Evolutionary conservation across 2,888 invertebrate species (phyloP).

Genomic region (Eugnorisma glareosa): DNA sequence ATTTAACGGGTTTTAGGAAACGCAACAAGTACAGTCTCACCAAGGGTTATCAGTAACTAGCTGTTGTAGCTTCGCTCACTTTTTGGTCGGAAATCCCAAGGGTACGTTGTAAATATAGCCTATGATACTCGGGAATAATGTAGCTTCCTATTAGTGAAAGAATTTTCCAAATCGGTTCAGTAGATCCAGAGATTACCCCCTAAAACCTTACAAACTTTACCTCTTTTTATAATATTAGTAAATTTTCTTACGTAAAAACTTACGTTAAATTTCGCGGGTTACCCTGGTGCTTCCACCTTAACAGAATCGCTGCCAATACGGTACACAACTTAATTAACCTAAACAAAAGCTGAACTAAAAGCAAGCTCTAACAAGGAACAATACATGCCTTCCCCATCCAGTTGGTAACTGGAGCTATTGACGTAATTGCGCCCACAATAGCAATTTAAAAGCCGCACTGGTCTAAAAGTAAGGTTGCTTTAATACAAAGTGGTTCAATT

Average conservation of each 20-base stretch:
- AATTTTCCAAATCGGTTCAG: no score
- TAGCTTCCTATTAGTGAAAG: no score
- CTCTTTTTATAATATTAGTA: no score
- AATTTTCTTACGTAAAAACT: no score
- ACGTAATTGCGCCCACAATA: conserved; percentile 33
- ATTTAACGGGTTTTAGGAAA: no score
- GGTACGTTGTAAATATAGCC: no score
- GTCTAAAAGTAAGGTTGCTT: conserved; percentile 17
- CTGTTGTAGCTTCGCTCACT: no score
- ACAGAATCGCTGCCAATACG: conserved; percentile 7
- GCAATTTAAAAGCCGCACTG: conserved; percentile 21
- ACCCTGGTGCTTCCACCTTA: neutral
- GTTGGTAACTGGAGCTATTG: neutral
- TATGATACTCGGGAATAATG: no score
- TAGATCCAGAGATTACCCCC: no score
- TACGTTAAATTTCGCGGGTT: no score
- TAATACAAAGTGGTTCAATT: conserved; percentile 30
- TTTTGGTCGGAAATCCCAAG: no score
- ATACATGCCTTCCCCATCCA: neutral
- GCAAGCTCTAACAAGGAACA: conserved; percentile 11
- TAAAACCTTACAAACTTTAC: no score
- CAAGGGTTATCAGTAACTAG: neutral
- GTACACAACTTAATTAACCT: neutral
- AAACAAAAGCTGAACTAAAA: conserved; percentile 26
- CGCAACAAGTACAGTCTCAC: neutral